Conservation (phyloP, 2,797 vertebrate genomes). For the Trachurus trachurus region DNA sequence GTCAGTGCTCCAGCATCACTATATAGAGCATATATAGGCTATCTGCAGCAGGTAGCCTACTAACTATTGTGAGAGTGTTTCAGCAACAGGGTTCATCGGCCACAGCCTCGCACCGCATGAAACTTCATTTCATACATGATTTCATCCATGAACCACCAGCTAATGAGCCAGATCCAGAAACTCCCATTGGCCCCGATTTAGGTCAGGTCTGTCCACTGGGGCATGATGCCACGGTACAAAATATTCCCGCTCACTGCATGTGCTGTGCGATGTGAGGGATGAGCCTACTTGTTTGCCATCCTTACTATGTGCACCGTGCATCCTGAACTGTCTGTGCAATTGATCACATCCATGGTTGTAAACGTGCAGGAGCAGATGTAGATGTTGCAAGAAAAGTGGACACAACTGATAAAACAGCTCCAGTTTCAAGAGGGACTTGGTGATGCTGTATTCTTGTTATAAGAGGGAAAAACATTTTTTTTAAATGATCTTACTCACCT, state of each 20-base stretch:
- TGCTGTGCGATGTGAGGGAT: slow-evolving; percentile 8
- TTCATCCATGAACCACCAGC: slow-evolving; percentile 49
- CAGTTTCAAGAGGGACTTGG: background rate
- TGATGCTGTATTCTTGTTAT: too few species aligned
- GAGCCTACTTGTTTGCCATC: slow-evolving; percentile 12
- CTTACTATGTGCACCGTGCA: slow-evolving; percentile 23
- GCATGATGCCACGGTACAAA: slow-evolving; percentile 41
- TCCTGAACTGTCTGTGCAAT: background rate
- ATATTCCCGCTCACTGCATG: slow-evolving; percentile 22
- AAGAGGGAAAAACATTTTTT: too few species aligned
- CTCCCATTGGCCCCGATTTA: slow-evolving; percentile 65
- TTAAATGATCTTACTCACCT: slow-evolving; percentile 70
- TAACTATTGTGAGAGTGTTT: background rate
- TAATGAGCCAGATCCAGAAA: slow-evolving; percentile 66
- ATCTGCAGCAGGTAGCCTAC: background rate
- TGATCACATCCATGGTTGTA: background rate
- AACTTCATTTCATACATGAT: slow-evolving; percentile 67
- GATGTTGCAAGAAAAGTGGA: too few species aligned
- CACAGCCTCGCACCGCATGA: slow-evolving; percentile 27
- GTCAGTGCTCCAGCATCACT: background rate
- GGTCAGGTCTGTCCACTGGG: slow-evolving; percentile 68
- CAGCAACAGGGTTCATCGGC: background rate
- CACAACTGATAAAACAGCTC: background rate
- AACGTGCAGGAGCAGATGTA: background rate
- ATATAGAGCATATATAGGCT: background rate